These are phyloP conservation scores for Cyrtodaria siliqua DNA, from an alignment of 2,888 invertebrate genomes.

Conservation along the genomic window DNA sequence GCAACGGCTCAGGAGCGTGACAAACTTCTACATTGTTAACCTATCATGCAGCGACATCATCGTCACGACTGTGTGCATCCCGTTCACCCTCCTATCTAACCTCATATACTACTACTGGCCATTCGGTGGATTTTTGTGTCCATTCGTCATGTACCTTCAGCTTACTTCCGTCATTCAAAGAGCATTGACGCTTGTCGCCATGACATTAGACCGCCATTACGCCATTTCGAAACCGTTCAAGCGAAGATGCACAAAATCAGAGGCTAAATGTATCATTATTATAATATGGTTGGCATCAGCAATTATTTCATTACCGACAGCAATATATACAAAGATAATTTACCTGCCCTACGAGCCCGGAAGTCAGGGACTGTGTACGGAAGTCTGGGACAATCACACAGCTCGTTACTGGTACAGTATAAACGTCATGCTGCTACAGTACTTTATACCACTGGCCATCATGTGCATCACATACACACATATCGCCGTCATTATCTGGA, in stretches of 20 bases:
- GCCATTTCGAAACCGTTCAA: conserved; percentile 95
- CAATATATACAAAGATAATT: conserved; percentile 89
- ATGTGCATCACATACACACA: conserved; percentile 94
- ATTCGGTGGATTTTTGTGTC: conserved; percentile 93
- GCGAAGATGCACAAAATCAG: conserved; percentile 92
- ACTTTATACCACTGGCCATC: conserved; percentile 92
- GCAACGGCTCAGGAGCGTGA: conserved; percentile 95
- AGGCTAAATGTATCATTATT: conserved; percentile 90
- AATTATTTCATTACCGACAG: conserved; percentile 93
- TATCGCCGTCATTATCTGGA: conserved; percentile 95
- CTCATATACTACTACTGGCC: conserved; percentile 92
- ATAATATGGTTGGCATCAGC: conserved; percentile 92
- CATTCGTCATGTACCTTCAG: conserved; percentile 93
- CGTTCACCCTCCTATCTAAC: conserved; percentile 90
- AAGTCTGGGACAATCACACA: conserved; percentile 67
- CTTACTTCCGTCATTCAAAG: conserved; percentile 89
- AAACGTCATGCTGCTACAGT: conserved; percentile 91
- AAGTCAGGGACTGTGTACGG: conserved; percentile 69
- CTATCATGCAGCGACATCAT: conserved; percentile 86
- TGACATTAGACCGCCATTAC: conserved; percentile 95
- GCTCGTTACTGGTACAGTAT: conserved; percentile 89
- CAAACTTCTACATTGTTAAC: conserved; percentile 89
- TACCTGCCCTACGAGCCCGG: conserved; percentile 50
- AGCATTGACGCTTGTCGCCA: conserved; percentile 95
- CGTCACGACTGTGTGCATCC: conserved; percentile 86